Percentiles rank a stretch among this genome's conserved stretches.
These are phyloP conservation scores for Anticlea derivata DNA, from an alignment of 2,888 invertebrate species.

Conservation along the genomic window DNA sequence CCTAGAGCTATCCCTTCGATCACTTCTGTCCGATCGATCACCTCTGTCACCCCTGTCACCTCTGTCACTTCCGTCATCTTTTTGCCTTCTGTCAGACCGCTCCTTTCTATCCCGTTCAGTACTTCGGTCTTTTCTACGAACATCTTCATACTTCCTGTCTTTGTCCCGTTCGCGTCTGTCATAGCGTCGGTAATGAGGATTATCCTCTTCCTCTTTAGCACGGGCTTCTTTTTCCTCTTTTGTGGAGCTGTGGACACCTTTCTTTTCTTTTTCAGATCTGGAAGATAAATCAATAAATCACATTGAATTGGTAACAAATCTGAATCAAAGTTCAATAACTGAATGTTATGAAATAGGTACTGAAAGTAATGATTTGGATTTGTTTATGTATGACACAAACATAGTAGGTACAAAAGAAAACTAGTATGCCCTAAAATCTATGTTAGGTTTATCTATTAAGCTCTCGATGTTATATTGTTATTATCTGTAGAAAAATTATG, in stretches of 20 bases:
- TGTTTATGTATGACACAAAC: too few species aligned
- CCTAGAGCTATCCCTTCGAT: constrained; percentile 59
- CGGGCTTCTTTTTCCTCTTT: constrained; percentile 79
- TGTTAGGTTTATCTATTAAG: too few species aligned
- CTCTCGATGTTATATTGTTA: too few species aligned
- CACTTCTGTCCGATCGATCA: constrained; percentile 44
- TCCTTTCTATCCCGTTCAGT: constrained; percentile 33
- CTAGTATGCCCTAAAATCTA: too few species aligned
- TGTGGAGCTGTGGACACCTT: constrained; percentile 89
- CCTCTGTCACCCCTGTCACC: constrained; percentile 54
- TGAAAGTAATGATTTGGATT: too few species aligned
- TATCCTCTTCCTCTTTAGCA: constrained; percentile 68
- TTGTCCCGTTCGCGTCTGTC: constrained; percentile 54
- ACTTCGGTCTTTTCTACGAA: constrained; percentile 48
- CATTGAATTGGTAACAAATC: too few species aligned
- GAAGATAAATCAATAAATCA: constrained; percentile 32
- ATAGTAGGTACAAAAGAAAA: too few species aligned
- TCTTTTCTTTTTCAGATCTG: constrained; percentile 83
- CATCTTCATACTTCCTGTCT: constrained; percentile 53
- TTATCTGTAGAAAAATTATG: too few species aligned
- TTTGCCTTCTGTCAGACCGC: constrained; percentile 42
- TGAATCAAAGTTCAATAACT: too few species aligned
- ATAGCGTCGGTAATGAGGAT: constrained; percentile 61
- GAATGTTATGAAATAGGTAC: too few species aligned
- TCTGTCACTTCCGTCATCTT: constrained; percentile 49